These are phyloP conservation scores for Meda fulgida DNA, from an alignment of 2,797 vertebrate genomes.

Conservation along the genomic window DNA sequence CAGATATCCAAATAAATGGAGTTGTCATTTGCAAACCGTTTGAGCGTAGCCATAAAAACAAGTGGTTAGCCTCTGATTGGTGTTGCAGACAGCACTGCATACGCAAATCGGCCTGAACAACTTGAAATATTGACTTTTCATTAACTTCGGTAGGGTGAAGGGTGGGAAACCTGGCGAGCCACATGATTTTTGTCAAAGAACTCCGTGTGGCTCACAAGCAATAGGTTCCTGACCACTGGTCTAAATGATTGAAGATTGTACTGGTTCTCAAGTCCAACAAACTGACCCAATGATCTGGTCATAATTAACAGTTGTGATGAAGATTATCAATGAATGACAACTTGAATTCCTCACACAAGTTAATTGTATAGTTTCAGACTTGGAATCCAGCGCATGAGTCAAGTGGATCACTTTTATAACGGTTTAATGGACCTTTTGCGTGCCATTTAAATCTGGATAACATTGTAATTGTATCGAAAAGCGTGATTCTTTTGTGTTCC, in stretches of 20 bases:
- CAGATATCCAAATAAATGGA: not conserved
- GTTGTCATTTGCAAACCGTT: not conserved
- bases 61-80: not conserved
- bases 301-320: not conserved
- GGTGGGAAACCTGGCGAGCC: not conserved
- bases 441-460: not conserved
- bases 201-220: not conserved
- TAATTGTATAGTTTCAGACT: not conserved
- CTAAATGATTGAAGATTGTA: not conserved
- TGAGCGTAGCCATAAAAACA: not conserved
- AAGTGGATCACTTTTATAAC: not conserved
- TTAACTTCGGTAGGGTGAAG: not conserved
- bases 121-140: not conserved
- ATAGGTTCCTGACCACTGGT: not conserved
- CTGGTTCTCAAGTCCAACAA: not conserved
- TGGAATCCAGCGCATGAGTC: not conserved
- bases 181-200: not conserved
- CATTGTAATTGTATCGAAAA: not conserved
- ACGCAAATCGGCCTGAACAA: not conserved
- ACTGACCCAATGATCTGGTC: not conserved
- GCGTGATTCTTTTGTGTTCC: not conserved
- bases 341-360: not conserved
- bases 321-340: not conserved
- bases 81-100: not conserved
- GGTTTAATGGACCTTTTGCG: not conserved